Base-by-base conservation (phyloP, 2,797 vertebrate genomes). In the Poecile montanus region DNA sequence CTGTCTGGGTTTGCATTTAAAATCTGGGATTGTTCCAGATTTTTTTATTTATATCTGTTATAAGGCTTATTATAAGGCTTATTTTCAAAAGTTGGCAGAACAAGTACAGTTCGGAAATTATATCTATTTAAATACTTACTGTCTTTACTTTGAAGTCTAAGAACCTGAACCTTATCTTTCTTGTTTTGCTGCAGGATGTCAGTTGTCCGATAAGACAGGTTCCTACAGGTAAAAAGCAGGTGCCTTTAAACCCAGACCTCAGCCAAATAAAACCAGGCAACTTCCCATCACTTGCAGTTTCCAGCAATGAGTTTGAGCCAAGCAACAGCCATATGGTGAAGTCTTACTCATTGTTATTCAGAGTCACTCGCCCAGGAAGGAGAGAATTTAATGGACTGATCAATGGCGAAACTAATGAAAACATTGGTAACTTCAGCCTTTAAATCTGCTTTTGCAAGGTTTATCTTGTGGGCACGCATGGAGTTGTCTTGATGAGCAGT, bases 311-410 rank as follows among this genome's bases (percentile, higher is more conserved):
- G 98, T 99, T 99, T 98, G 99, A 99, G 96, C 99, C 99, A 93
- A 99, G 99, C 98, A 99, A 99, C 98, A 99, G 99, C 97, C 99
- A 99, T 98, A 99, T 99, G 99, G 99, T 99, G 97, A 99, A 99
- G 98, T 99, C 99, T 93, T 99, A 99, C 97, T 99, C 99, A 11
- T 98, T 99, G 96, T 98, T 99, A 95, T 99, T 99, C 98, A 98
- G 99, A 98, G 99, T 99, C 96, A 99, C 99, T 60, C 98, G 98
- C 93, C 98, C 98, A 61, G 99, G 99, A 96, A 98, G 98, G 97
- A 98, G 99, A 95, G 98, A 99, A 61, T 97, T 98, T 89, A 99
- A 98, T 86, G 98, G 98, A 93, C 98, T 99, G 91, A 98, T 99
- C 90, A 99, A 99, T 57, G 99, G 99, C 7, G 99, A 99, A 97